Evolutionary conservation across 2,113 vertebrate genomes (phyloP), one percentile per base, ranked within the genome.

Genomic region (Saguinus midas): DNA sequence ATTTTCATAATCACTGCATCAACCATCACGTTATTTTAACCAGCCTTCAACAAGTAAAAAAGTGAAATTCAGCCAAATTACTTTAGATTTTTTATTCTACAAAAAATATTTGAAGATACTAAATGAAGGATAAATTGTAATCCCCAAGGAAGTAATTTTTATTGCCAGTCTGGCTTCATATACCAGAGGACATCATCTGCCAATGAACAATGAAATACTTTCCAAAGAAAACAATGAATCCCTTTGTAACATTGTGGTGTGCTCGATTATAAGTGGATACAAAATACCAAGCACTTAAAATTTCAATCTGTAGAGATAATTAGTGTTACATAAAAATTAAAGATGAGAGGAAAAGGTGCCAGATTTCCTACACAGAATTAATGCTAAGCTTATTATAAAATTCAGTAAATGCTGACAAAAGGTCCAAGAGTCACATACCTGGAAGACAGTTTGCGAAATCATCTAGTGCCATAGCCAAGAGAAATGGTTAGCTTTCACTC

Each of bases 1-100:
- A 80, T 64, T 95, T 96, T 93, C 70, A 50, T 72, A 92, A 90
- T 89, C 86, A 90, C 29, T 64, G 43, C 29, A 90, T 96, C 95
- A 93, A 95, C 40, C n/a, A 96, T 64, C 87, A 48, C 8, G 92
- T 78, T 96, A 84, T 93, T 94, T 79, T 61, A 78, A 83, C 21
- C 45, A 40, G n/a, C 37, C 40, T 92, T 92, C 91, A 91, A 75
- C 64, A 95, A 97, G 40, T 81, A 48, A 85, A 86, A 75, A 82
- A 55, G 29, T 76, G 11, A 88, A 84, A 76, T 43, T 78, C 45
- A 87, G 43, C 25, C 48, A 89, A 58, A 68, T 92, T 92, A 66
- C 2, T 75, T 96, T 25, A 84, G 37, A 57, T 48, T 23, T 43
- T 91, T 86, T 95, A 91, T 91, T 83, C 37, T 61, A 32, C 9